These are phyloP conservation scores for Halictus ligatus DNA, from an alignment of 2,888 invertebrate species.

Conservation along the genomic window DNA sequence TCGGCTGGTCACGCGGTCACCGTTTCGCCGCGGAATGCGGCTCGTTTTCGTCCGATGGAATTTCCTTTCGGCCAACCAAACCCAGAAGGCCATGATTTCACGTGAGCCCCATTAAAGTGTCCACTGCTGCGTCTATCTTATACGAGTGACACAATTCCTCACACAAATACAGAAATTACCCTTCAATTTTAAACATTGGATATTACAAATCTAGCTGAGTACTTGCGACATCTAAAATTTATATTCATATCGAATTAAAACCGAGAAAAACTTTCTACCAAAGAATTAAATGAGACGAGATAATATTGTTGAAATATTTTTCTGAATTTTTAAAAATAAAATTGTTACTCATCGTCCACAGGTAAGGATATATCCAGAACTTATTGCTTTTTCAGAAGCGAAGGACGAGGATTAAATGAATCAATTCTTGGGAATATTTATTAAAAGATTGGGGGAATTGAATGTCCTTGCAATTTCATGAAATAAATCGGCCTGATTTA, in stretches of 20 bases:
- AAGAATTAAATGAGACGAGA: too few species aligned
- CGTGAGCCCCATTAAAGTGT: slow-evolving; percentile 33
- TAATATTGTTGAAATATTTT: too few species aligned
- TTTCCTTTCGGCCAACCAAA: slow-evolving; percentile 26
- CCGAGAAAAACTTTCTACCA: too few species aligned
- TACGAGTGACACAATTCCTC: background rate
- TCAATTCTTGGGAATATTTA: too few species aligned
- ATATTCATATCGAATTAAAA: too few species aligned
- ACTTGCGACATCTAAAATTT: too few species aligned
- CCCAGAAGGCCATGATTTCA: slow-evolving; percentile 45
- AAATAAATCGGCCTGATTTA: background rate
- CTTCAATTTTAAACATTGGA: background rate
- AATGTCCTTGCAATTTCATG: background rate
- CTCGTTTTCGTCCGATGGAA: slow-evolving; percentile 38
- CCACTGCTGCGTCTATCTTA: background rate
- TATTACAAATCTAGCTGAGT: too few species aligned
- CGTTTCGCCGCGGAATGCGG: background rate
- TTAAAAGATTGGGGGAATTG: background rate
- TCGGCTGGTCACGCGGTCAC: slow-evolving; percentile 5
- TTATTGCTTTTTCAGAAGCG: too few species aligned
- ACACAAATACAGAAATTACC: background rate
- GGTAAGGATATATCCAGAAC: too few species aligned
- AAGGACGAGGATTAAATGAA: too few species aligned
- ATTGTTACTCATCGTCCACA: too few species aligned
- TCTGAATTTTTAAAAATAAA: too few species aligned